Evolutionary conservation across 2,113 vertebrate genomes (phyloP).

Genomic region (Oreochromis tanganicae): DNA sequence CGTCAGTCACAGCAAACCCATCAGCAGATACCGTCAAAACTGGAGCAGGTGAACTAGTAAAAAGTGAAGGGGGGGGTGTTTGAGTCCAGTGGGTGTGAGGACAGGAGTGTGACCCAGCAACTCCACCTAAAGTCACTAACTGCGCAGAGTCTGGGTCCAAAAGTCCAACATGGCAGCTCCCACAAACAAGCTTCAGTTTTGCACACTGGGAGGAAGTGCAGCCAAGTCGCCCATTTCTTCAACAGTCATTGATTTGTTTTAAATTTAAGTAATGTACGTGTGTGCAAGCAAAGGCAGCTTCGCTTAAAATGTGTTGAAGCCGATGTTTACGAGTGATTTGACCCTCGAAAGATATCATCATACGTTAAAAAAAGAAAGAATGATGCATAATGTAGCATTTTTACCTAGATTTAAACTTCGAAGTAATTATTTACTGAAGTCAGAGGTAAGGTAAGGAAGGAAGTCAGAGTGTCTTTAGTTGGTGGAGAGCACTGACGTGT

Average conservation of each 20-base stretch:
- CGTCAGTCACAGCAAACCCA: not conserved
- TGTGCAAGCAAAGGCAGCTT: not conserved
- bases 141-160: not conserved
- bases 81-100: not conserved
- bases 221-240: not conserved
- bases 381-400: not conserved
- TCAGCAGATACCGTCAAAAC: not conserved
- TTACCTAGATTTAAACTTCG: not conserved
- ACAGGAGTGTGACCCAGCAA: not conserved
- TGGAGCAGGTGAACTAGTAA: not conserved
- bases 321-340: not conserved
- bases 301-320: not conserved
- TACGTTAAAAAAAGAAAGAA: not conserved
- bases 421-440: not conserved
- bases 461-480: not conserved
- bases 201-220: not conserved
- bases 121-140: not conserved
- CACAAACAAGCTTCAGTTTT: not conserved
- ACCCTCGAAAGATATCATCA: not conserved
- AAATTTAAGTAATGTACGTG: not conserved
- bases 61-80: not conserved
- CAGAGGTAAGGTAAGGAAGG: not conserved
- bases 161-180: not conserved
- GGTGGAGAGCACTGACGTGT: not conserved
- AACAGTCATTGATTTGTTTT: not conserved